Evolutionary conservation across 1,140 invertebrate genomes (phyloP), one percentile per base, ranked within the genome.

Genomic region (Chionoecetes opilio): DNA sequence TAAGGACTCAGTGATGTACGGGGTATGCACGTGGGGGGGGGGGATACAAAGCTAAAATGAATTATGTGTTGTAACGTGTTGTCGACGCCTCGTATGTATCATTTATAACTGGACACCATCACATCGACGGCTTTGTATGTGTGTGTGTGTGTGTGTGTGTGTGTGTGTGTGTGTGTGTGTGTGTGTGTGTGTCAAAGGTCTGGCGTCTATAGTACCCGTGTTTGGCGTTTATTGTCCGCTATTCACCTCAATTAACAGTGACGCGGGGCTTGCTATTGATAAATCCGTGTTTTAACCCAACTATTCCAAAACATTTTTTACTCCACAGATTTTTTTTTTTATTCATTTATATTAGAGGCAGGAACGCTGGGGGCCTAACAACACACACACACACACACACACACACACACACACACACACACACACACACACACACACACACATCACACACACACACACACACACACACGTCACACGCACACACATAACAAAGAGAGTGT

Each of bases 401-500:
- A 82, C 41, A 92, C 91, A 92, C 91, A 92, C 91, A 92, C 91
- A 92, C 91, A 92, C 91, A 92, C 91, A 92, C 91, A 92, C 91
- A 92, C 91, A 92, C 91, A 92, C 91, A 92, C 91, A 92, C 91
- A 92, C 91, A 92, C 91, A 92, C 53, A 92, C 90, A 91, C 90
- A 91, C 90, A 91, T n/a, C 90, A 91, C 90, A 91, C 90, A 63
- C 89, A 91, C 89, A 91, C 89, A 91, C 89, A 91, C 89, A 91
- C 89, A 91, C 89, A 88, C 86, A 88, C 86, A 88, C 86, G n/a
- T n/a, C n/a, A 88, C 86, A 26, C 35, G 21, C 31, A 88, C 86
- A 88, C 8, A 46, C 86, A 11, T 88, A 53, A 53, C 46, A 2
- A 14, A 53, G 46, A 9, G 46, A 53, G 53, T 21, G 21, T 75